These are phyloP conservation scores for Garra rufa DNA, from an alignment of 2,113 vertebrate genomes.

Conservation along the genomic window DNA sequence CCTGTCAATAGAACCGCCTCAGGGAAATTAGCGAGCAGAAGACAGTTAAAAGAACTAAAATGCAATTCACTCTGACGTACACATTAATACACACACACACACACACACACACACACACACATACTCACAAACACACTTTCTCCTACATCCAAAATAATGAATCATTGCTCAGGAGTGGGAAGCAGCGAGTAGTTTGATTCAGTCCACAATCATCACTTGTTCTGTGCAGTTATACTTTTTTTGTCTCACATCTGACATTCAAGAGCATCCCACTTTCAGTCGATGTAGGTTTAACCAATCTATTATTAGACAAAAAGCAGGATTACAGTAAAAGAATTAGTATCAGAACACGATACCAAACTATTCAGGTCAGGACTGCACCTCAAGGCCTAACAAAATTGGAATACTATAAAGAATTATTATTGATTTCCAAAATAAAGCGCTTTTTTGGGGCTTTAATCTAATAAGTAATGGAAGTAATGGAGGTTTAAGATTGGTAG, in stretches of 20 bases:
- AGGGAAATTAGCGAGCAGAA: conserved; percentile 29
- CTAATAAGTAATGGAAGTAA: not conserved
- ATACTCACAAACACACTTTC: not conserved
- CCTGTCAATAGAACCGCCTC: conserved; percentile 38
- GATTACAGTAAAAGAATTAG: conserved; percentile 4
- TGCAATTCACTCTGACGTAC: not conserved
- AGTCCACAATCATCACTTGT: not conserved
- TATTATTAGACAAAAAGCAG: conserved; percentile 35
- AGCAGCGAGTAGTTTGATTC: conserved; percentile 11
- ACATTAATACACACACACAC: too few relatives aligned
- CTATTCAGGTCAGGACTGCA: conserved; percentile 22
- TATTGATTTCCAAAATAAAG: conserved; percentile 10
- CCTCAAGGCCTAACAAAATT: conserved; percentile 25
- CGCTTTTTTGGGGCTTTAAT: not conserved
- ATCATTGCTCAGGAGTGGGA: conserved; percentile 15
- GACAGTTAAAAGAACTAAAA: not conserved
- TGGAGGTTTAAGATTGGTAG: not conserved
- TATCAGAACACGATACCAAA: conserved; percentile 5
- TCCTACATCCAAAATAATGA: conserved; percentile 31
- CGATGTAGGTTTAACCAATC: conserved; percentile 15
- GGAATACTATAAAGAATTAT: conserved; percentile 7
- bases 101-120: conserved; percentile 36
- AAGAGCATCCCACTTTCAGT: conserved; percentile 37
- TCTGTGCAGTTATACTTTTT: not conserved
- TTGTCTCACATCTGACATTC: conserved; percentile 27